Evolutionary conservation across 2,113 vertebrate species (phyloP), one percentile per base, ranked within the genome.

Genomic region (Coregonus clupeaformis): DNA sequence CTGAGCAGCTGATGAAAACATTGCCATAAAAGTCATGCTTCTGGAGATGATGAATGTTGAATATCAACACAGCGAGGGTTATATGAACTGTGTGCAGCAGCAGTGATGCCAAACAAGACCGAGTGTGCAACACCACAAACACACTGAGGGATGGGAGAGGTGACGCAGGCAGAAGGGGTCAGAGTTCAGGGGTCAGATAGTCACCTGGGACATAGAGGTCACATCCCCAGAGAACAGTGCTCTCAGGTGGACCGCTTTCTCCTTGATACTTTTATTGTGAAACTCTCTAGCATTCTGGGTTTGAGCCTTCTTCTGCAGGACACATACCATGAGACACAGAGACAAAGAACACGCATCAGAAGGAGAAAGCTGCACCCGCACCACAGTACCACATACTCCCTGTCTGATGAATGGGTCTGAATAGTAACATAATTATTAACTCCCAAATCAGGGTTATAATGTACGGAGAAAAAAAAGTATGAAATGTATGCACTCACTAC

Each of bases 181-280:
- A 85, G 60, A 77, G 18, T 9, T 55, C 59, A 25, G 68, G 69
- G 70, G 72, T 7, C 24, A 77, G 82, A 89, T 90, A 92, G 85
- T 97, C 96, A 98, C 98, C 97, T 98, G 93, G 0, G 91, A 90
- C 1, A 12, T 80, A 74, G 94, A 86, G 74, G 93, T 89, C 84
- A 77, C 60, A 62, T 91, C 90, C 85, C 90, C 93, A 88, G 90
- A 89, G 85, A 98, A 96, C 93, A 99, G 87, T 71, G 95, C 93
- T 6, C 93, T 94, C 57, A 98, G 94, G 83, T 98, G 96, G 85
- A 95, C 92, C 0, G 94, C 97, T 77, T 98, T 98, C 82, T 98
- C 98, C 90, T 97, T 99, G 90, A 99, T 95, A 87, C 94, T 98
- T 93, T 98, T 99, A 94, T 93, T 92, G 80, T 96, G 96, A 93